These are phyloP conservation scores for Heliconius eleuchia DNA, from an alignment of 1,140 invertebrate species.

Conservation along the genomic window DNA sequence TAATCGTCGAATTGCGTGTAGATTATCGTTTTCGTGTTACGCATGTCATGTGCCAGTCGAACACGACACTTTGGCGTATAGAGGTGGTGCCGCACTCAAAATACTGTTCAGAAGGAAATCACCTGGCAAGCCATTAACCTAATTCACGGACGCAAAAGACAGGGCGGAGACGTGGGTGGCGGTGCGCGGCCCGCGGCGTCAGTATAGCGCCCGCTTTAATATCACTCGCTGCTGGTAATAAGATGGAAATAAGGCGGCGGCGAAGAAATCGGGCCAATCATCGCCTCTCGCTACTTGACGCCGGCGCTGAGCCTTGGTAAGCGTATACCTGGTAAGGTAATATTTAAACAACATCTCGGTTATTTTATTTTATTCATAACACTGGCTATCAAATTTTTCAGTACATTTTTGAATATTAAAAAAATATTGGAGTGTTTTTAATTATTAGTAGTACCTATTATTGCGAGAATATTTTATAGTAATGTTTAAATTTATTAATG, in stretches of 20 bases:
- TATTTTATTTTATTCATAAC: slow-evolving; percentile 32
- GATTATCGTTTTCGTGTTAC: slow-evolving; percentile 44
- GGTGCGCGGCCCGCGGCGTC: slow-evolving; percentile 53
- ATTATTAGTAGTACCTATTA: neutral
- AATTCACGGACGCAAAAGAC: slow-evolving; percentile 78
- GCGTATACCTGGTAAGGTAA: slow-evolving; percentile 40
- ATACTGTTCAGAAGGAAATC: slow-evolving; percentile 77
- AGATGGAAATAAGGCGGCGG: slow-evolving; percentile 78
- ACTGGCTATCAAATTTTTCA: neutral
- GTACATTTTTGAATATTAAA: neutral
- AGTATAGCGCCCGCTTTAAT: slow-evolving; percentile 73
- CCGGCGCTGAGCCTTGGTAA: slow-evolving; percentile 42
- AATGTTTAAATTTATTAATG: no score
- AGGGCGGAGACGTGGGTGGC: slow-evolving; percentile 74
- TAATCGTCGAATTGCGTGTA: slow-evolving; percentile 46
- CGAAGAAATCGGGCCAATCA: slow-evolving; percentile 75
- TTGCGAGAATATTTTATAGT: neutral
- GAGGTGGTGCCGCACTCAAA: slow-evolving; percentile 67
- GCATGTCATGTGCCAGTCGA: slow-evolving; percentile 51
- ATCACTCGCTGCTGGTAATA: slow-evolving; percentile 76
- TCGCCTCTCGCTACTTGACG: slow-evolving; percentile 49
- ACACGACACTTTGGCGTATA: slow-evolving; percentile 55
- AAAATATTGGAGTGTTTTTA: neutral
- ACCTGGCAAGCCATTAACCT: slow-evolving; percentile 80
- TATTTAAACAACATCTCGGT: slow-evolving; percentile 42